Base-by-base conservation (phyloP, 2,797 vertebrate species). In the Platyrinchus mystaceus region DNA sequence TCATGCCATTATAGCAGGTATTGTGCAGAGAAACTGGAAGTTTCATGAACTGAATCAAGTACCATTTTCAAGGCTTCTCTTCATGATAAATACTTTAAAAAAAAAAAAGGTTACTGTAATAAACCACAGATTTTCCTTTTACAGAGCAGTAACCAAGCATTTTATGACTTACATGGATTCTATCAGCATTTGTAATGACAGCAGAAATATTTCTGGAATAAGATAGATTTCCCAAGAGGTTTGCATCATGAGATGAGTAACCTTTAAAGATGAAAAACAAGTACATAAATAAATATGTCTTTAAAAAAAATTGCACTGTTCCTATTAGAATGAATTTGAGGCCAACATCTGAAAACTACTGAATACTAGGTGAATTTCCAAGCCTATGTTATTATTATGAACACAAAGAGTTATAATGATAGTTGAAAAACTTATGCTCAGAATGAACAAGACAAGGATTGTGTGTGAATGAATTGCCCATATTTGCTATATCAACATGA, bases 161-260 rank as follows among this genome's bases (percentile, higher is more conserved):
- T 97, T 95, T 96, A 76, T 93, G 91, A 96, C 91, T 97, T 97
- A 94, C 91, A 92, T 80, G 90, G 83, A 96, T 90, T 90, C 76
- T 89, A 95, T 96, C 93, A 95, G 71, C 75, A 58, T 95, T 97
- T 97, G 85, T 94, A 95, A 96, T 92, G 92, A 94, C 66, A 96
- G 93, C 71, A 97, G 92, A 97, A 97, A 81, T 87, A 94, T 96
- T 96, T 97, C 66, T 97, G 55, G 84, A 97, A 67, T 18, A 95
- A 89, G 67, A 79, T 50, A 92, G n/a, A 28, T 95, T 97, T 96
- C 96, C 85, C 67, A 67, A 56, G 83, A 67, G 34, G 12, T 46
- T 94, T 95, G 24, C 14, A 66, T 76, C 43, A 62, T 82, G 50
- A 87, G 26, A 79, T 82, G 66, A 90, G 20, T 79, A 81, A 89